Evolutionary conservation across 2,113 vertebrate genomes (phyloP), one percentile per base, ranked within the genome.

Genomic region (Sander vitreus): DNA sequence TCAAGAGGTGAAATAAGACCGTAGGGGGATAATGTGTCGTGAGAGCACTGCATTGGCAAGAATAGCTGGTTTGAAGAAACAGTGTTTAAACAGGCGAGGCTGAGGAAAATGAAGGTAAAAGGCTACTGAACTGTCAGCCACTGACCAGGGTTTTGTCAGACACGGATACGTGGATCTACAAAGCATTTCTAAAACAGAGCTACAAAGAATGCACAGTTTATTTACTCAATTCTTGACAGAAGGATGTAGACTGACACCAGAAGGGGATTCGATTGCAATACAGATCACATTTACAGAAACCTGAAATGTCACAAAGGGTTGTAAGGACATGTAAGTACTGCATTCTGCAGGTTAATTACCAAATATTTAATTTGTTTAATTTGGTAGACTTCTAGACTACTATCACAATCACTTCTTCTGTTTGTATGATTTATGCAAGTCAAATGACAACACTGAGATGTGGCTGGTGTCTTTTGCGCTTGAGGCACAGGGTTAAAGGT

Each of bases 1-100:
- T 70, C 27, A 30, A 66, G 53, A 36, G 53, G 47, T 55, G 25
- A 79, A 70, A 74, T 75, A 72, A 53, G 64, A 76, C 51, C 68
- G 82, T 23, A 57, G 64, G 36, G 2, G 53, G 71, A 85, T 78
- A 68, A 73, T 75, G 63, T 53, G 78, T 66, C 14, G 8, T 11
- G 33, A 70, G 59, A 60, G 71, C 64, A 13, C 0, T 11, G 65
- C 67, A 59, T 58, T 53, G 48, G 43, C 16, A 33, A 53, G 65
- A 60, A 73, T 43, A 75, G 39, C 79, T 73, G 47, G 50, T 54
- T 23, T n/a, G 47, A 60, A 57, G 50, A 64, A 60, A 59, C 71
- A 47, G 53, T 66, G 51, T 68, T 67, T 68, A 33, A 79, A 70
- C 30, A 53, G 69, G 25, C 30, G 0, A 18, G 13, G 62, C 33